Conservation (phyloP, 2,797 vertebrate species). For the Anguilla megastoma region DNA sequence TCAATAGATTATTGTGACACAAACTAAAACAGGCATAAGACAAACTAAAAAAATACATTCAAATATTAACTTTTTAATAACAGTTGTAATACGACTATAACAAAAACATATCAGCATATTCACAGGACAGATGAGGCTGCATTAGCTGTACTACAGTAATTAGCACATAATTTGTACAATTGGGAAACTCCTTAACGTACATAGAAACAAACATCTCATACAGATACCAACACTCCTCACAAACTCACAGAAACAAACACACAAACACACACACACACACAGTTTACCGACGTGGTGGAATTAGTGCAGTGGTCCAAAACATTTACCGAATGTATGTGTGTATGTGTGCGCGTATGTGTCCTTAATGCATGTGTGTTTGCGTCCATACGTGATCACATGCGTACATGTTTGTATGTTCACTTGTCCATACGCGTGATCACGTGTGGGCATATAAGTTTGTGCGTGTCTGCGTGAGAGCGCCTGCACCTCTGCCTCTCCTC, state of each 20-base stretch:
- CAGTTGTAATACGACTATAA: background rate
- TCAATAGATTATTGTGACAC: background rate
- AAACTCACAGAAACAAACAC: background rate
- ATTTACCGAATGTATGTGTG: background rate
- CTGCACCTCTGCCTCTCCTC: conserved; percentile 13
- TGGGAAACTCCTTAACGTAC: background rate
- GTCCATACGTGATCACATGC: background rate
- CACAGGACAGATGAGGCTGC: background rate
- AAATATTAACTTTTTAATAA: background rate
- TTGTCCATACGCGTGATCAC: background rate
- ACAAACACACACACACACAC: background rate
- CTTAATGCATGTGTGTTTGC: background rate
- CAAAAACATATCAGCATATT: background rate
- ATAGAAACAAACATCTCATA: background rate
- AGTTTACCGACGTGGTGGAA: background rate
- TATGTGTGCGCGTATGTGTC: background rate
- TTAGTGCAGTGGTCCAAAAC: background rate
- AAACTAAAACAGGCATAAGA: background rate
- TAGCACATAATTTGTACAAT: background rate
- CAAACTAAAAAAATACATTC: background rate
- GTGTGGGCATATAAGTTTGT: background rate
- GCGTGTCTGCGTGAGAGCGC: background rate
- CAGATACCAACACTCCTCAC: background rate
- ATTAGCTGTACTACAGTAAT: background rate
- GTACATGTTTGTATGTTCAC: background rate